Evolutionary conservation across 1,140 invertebrate species (phyloP).

Genomic region (Ostrea edulis): DNA sequence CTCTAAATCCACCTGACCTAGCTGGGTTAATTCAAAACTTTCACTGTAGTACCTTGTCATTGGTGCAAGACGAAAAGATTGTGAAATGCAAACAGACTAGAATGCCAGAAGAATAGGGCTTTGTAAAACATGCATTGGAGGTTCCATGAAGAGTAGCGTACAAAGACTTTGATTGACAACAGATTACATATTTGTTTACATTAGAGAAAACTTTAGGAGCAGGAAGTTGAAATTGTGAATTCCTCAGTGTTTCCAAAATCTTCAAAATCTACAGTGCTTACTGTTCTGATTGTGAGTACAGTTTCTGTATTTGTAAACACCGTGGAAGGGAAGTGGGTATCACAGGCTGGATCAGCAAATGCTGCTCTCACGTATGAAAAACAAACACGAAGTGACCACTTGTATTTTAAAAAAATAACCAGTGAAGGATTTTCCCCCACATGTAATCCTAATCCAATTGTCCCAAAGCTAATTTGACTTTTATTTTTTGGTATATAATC

Average conservation of each 20-base stretch:
- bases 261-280: background rate
- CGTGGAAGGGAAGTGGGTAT: background rate
- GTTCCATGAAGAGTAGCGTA: background rate
- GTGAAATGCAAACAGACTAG: background rate
- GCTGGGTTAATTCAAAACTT: background rate
- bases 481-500: slow-evolving; percentile 12
- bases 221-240: slow-evolving; percentile 6
- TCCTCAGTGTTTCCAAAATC: slow-evolving; percentile 9
- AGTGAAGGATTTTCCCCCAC: background rate
- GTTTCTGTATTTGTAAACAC: background rate
- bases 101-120: background rate
- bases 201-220: background rate
- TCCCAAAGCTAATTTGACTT: background rate
- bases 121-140: slow-evolving; percentile 2
- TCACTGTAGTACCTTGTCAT: background rate
- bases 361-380: background rate
- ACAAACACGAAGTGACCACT: background rate
- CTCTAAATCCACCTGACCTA: slow-evolving; percentile 6
- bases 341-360: background rate
- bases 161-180: background rate
- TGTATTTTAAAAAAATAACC: background rate
- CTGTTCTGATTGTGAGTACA: background rate
- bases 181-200: slow-evolving; percentile 35
- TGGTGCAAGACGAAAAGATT: background rate
- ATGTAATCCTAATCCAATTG: background rate